Conservation (phyloP, 1,140 invertebrate species). For the Drosophila pallidifrons region DNA sequence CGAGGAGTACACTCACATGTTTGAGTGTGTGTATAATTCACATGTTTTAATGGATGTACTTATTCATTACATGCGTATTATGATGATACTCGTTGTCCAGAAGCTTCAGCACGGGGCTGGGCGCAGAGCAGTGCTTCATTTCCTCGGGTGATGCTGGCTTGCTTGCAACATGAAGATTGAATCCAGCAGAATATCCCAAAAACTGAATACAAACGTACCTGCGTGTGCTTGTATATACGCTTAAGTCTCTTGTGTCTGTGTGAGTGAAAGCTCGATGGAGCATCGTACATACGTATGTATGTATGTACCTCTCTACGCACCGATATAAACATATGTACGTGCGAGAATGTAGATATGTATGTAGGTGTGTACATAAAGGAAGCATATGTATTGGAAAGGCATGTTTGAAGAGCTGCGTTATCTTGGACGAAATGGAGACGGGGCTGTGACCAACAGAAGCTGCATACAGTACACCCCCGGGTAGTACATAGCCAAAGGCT, state of each 20-base stretch:
- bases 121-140: slow-evolving; percentile 58
- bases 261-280: slow-evolving; percentile 27
- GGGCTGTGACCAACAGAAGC: slow-evolving; percentile 79
- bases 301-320: slow-evolving; percentile 43
- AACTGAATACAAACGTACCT: slow-evolving; percentile 34
- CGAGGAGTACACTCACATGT: slow-evolving; percentile 24
- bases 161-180: slow-evolving; percentile 46
- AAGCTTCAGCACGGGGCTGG: slow-evolving; percentile 23
- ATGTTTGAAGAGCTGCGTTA: slow-evolving; percentile 71
- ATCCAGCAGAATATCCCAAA: slow-evolving; percentile 51
- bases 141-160: slow-evolving; percentile 70
- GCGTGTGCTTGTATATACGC: slow-evolving; percentile 30
- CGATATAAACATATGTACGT: slow-evolving; percentile 44
- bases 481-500: slow-evolving; percentile 85
- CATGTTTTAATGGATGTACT: slow-evolving; percentile 39
- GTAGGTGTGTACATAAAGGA: slow-evolving; percentile 38
- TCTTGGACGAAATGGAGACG: slow-evolving; percentile 67
- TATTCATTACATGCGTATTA: slow-evolving; percentile 54
- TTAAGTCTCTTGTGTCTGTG: slow-evolving; percentile 16
- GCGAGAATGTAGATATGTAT: slow-evolving; percentile 46
- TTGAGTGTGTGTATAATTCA: slow-evolving; percentile 36
- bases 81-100: slow-evolving; percentile 28
- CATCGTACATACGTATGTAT: slow-evolving; percentile 26
- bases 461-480: slow-evolving; percentile 84
- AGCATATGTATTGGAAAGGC: slow-evolving; percentile 56